Evolutionary conservation across 2,797 vertebrate species (phyloP).

Genomic region (Melanotaenia trifasciata): DNA sequence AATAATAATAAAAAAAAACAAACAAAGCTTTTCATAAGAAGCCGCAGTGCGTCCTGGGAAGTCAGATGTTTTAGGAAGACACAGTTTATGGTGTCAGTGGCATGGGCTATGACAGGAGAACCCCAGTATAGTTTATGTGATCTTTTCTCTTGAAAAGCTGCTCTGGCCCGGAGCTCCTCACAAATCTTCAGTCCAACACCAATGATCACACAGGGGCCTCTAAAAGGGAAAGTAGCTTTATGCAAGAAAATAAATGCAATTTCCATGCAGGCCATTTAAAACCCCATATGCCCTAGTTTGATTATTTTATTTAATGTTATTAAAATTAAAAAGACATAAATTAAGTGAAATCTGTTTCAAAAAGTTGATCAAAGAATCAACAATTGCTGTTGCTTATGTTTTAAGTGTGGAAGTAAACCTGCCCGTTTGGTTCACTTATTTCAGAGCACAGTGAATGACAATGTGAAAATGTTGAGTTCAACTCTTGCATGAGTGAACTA

Average conservation of each 20-base stretch:
- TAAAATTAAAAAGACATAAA: constrained; percentile 4
- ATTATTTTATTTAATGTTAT: constrained; percentile 66
- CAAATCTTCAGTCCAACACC: constrained; percentile 77
- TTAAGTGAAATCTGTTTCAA: constrained; percentile 20
- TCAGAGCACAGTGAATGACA: constrained; percentile 14
- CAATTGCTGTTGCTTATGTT: constrained; percentile 16
- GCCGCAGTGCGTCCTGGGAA: constrained; percentile 36
- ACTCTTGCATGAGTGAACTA: constrained; percentile 14
- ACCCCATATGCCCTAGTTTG: constrained; percentile 38
- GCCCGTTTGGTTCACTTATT: constrained; percentile 18
- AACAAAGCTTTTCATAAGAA: constrained; percentile 19
- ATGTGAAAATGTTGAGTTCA: constrained; percentile 22
- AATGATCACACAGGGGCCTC: constrained; percentile 75
- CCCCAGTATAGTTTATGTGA: constrained; percentile 65
- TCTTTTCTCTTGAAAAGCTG: constrained; percentile 49
- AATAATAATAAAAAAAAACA: neutral
- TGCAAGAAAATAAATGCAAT: constrained; percentile 73
- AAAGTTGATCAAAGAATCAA: constrained; percentile 27
- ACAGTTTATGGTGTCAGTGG: constrained; percentile 67
- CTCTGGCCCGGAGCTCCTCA: constrained; percentile 66
- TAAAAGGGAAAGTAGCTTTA: constrained; percentile 71
- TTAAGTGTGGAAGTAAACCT: neutral
- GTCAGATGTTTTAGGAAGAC: constrained; percentile 53
- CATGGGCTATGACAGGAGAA: constrained; percentile 57
- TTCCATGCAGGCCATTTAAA: constrained; percentile 58